Conservation (phyloP, 2,888 invertebrate species). For the Acleris cristana region DNA sequence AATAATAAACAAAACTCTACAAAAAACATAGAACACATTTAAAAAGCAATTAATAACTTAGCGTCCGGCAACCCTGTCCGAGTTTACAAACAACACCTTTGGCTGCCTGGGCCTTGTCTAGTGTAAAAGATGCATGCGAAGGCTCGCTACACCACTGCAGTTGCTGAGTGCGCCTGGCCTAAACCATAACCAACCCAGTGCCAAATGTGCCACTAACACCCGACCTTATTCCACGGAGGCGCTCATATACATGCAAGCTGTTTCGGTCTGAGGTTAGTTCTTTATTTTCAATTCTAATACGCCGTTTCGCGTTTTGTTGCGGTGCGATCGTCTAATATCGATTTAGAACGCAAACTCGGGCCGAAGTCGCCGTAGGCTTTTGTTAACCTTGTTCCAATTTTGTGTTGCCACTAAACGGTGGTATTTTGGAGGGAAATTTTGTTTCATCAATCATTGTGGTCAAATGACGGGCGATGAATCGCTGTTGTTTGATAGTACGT, state of each 20-base stretch:
- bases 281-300: constrained; percentile 36
- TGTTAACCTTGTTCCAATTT: constrained; percentile 70
- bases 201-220: constrained; percentile 32
- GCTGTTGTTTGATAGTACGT: not conserved
- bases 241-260: constrained; percentile 66
- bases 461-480: constrained; percentile 10
- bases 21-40: not conserved
- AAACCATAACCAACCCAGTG: constrained; percentile 52
- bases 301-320: constrained; percentile 46
- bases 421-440: constrained; percentile 47
- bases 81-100: constrained; percentile 50
- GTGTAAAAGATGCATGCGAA: constrained; percentile 65
- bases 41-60: not conserved
- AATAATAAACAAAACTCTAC: not conserved
- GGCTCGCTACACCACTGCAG: constrained; percentile 52
- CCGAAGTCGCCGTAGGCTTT: constrained; percentile 51
- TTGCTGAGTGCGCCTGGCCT: constrained; percentile 52
- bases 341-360: constrained; percentile 70
- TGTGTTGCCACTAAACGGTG: constrained; percentile 37
- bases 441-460: constrained; percentile 18
- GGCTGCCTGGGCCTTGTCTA: constrained; percentile 48
- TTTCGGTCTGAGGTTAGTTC: constrained; percentile 66
- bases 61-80: constrained; percentile 35
- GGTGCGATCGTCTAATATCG: constrained; percentile 65
- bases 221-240: constrained; percentile 35